Base-by-base conservation (phyloP, 2,888 invertebrate genomes). In the Blastobasis lacticolella region DNA sequence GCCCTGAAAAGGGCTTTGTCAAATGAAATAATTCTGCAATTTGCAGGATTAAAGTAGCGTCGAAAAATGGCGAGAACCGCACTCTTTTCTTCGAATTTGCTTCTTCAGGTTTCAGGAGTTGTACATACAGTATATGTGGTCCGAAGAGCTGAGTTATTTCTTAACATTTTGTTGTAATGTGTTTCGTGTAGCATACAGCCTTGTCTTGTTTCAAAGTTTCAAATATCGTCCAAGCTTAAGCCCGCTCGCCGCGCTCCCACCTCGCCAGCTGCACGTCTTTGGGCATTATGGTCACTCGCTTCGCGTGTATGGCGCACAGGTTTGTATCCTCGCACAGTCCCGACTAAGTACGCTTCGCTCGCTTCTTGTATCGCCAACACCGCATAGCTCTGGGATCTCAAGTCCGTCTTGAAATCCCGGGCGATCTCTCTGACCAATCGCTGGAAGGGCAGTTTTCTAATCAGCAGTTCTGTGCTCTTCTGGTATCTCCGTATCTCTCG, bases 401-500 rank as follows among this genome's bases (percentile, higher is more conserved):
- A 73, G 64, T 93, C 93, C 0, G 92, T 90, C 68, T 93, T 93
- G 85, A 93, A 93, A 63, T 94, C 93, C 59, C 93, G 93, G 0
- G 94, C 93, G 48, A 94, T 93, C 71, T 94, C 93, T 63, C 93
- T 80, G 10, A 94, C 93, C 9, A 94, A 75, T 43, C 93, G 88
- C 68, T 94, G 93, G 78, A 94, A 94, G 0, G 93, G 93, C 47
- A 93, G 74, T 68, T 94, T 93, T 55, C 93, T 83, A 67, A 94
- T 93, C 41, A 94, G 71, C 59, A 94, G 79, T 64, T 94, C 93
- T 0, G 93, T 94, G 50, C 92, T 92, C 69, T 94, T 94, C 72
- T 94, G 93, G 69, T 94, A 94, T 60, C 93, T 88, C 56, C 93
- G 80, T 45, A 93, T 93, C 91, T 98, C 97, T 90, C 97, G 93